Percentiles rank a stretch among this genome's conserved stretches.
phyloP scores from a whole-genome alignment of 2,888 invertebrate species.

The Heliconius aoede region DNA sequence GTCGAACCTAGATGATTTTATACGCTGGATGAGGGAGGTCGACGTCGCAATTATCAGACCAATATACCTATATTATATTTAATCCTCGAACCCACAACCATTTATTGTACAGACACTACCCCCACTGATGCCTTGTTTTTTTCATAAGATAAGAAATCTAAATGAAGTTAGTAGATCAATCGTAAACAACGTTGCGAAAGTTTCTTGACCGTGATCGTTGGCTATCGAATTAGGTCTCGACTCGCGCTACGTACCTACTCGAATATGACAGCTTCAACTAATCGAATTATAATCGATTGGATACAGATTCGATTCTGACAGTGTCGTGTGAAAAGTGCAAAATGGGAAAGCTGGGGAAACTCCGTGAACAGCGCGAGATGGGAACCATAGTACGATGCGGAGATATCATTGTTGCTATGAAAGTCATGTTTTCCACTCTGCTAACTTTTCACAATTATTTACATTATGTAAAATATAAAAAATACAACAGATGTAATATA shows the following conservation, averaged over 20 bases:
- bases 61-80: too few relatives aligned
- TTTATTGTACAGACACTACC: too few relatives aligned
- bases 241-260: slow-evolving; percentile 44
- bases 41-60: background rate
- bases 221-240: slow-evolving; percentile 35
- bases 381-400: slow-evolving; percentile 41
- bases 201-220: slow-evolving; percentile 27
- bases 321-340: slow-evolving; percentile 41
- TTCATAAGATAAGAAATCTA: background rate
- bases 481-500: background rate
- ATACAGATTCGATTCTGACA: slow-evolving; percentile 56
- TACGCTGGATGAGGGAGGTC: too few relatives aligned
- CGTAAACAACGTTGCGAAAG: slow-evolving; percentile 25
- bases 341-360: slow-evolving; percentile 45
- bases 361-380: slow-evolving; percentile 34
- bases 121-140: too few relatives aligned
- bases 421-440: slow-evolving; percentile 29
- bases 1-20: too few relatives aligned
- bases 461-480: background rate
- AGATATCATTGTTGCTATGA: slow-evolving; percentile 39
- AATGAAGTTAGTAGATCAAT: slow-evolving; percentile 17
- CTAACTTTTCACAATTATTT: background rate
- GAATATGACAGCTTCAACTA: slow-evolving; percentile 51
- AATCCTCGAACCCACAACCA: too few relatives aligned
- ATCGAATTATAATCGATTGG: slow-evolving; percentile 70